These are phyloP conservation scores for Metellina segmentata DNA, from an alignment of 2,888 invertebrate genomes.

Conservation along the genomic window DNA sequence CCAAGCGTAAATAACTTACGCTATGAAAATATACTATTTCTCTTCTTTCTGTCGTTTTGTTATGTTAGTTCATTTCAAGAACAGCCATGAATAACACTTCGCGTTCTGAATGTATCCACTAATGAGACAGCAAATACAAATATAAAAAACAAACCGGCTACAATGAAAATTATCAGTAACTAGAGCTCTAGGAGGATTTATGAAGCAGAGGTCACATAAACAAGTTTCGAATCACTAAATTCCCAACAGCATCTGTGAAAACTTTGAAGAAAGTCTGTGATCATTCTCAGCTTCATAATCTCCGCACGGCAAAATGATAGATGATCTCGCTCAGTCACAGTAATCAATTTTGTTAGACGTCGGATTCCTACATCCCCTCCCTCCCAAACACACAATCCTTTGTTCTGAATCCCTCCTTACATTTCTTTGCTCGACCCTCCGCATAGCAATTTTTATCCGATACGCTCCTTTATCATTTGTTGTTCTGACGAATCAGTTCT, in stretches of 20 bases:
- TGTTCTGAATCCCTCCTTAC: conserved; percentile 21
- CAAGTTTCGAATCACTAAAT: conserved; percentile 7
- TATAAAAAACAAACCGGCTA: background rate
- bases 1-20: too few relatives aligned
- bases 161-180: background rate
- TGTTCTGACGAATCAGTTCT: background rate
- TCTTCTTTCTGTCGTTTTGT: too few relatives aligned
- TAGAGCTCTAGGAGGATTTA: background rate
- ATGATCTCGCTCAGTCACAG: conserved; percentile 19
- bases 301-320: conserved; percentile 48
- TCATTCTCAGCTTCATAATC: conserved; percentile 55
- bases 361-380: conserved; percentile 37
- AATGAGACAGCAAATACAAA: background rate
- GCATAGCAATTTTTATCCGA: background rate
- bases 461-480: conserved; percentile 3
- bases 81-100: background rate
- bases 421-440: background rate
- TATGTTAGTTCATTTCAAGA: too few relatives aligned
- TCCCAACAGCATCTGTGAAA: background rate
- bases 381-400: conserved; percentile 5
- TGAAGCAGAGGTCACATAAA: background rate
- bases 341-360: conserved; percentile 48
- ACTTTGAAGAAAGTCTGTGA: conserved; percentile 13
- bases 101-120: background rate
- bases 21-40: too few relatives aligned